Base-by-base conservation (phyloP, 1,140 invertebrate genomes). In the Drosophila asahinai region DNA sequence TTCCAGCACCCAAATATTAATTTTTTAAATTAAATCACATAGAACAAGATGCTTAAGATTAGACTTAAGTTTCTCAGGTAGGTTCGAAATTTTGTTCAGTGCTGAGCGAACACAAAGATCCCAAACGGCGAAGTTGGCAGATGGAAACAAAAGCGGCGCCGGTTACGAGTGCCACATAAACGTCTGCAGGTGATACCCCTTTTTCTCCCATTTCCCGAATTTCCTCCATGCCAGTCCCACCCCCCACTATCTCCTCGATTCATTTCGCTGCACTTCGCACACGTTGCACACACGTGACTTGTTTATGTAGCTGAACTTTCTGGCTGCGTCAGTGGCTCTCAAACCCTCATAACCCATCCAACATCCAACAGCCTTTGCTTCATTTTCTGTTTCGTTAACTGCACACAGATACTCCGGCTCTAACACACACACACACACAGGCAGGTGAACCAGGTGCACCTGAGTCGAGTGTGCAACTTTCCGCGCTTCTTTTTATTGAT, bases 361-460 rank as follows among this genome's bases (percentile, higher is more conserved):
- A 49, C 66, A 71, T 65, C 25, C 38, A 11, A 43, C 27, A 47
- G 60, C 36, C 66, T 62, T 65, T 67, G 78, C 70, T 90, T 84
- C 81, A 86, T 89, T 89, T 89, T 89, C 81, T 84, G 84, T 89
- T 90, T 90, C 84, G 84, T 89, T 89, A 89, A 64, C 86, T 87
- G 52, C 52, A 58, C 77, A 64, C 59, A 77, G 57, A 45, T 59
- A 68, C 33, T 27, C 48, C 52, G 52, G 42, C 47, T 38, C 74
- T 12, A 14, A 70, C 58, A 59, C 17, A 66, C 71, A 72, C 40
- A 33, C 12, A 14, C n/a, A 40, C 60, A 25, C 36, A 36, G 36
- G 63, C 36, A 62, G 47, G 45, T 8, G 27, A 66, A 48, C 1
- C 58, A 63, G 42, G 42, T 52, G 49, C 49, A 59, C 42, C 70